Evolutionary conservation across 2,888 invertebrate genomes (phyloP), one percentile per base, ranked within the genome.

Genomic region (Heliconius erato): DNA sequence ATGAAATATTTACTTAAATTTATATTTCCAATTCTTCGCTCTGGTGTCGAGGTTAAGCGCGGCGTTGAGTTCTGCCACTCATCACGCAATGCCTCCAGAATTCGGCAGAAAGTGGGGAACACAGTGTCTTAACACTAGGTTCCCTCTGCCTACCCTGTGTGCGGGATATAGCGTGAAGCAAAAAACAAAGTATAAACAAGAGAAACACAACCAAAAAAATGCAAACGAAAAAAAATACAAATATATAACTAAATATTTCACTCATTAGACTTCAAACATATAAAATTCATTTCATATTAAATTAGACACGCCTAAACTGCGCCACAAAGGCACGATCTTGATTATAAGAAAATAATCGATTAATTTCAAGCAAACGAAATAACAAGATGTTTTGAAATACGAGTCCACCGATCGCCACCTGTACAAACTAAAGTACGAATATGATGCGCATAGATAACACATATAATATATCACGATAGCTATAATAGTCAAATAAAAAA

Each of bases 401-500:
- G 6, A 16, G 1, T 1, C 11, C 40, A 1, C 19, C 44, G 0
- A 0, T 4, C 6, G 26, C 9, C 78, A 78, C 19, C 49, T 78
- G 78, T 40, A 23, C 68, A 78, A 78, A 78, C 68, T 23, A 7
- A 11, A 32, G n/a, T 32, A 78, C 23, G 49, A 49, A 40, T 40
- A 40, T 40, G 40, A 40, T 40, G 40, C 23, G 12, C 63, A 77
- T 6, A 44, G 67, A 44, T 78, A 67, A 32, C 3, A 12, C 6
- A 32, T 67, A 72, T 67, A 72, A 72, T 28, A 49, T 44, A 76
- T 78, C 44, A 78, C 78, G 67, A 78, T 68, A 65, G 2, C 78
- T 44, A 68, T 68, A 68, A 78, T 49, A 78, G 32, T 67, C 40
- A 78, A 78, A 82, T 59, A 40, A 72, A 80, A 77, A 82, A 78